Evolutionary conservation across 2,888 invertebrate genomes (phyloP).

Genomic region (Coremacera marginata): DNA sequence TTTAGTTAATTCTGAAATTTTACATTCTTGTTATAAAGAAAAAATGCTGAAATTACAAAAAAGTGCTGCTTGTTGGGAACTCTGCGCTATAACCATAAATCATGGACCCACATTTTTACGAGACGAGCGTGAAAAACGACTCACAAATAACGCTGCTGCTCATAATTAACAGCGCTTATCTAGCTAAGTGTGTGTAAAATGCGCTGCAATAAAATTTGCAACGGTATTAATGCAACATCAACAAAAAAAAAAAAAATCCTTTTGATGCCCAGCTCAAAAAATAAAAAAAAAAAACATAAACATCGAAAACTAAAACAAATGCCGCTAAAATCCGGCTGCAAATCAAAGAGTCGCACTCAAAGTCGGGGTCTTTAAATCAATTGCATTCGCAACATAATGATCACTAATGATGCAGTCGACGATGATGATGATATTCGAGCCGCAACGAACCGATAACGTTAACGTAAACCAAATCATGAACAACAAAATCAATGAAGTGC

Average conservation of each 20-base stretch:
- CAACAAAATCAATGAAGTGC: constrained; percentile 16
- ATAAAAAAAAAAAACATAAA: neutral
- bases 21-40: no score
- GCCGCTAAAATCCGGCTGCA: constrained; percentile 5
- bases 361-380: neutral
- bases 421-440: neutral
- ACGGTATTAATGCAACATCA: constrained; percentile 14
- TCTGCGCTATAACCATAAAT: neutral
- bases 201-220: constrained; percentile 24
- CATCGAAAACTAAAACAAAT: neutral
- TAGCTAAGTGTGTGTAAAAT: constrained; percentile 28
- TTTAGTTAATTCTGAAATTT: no score
- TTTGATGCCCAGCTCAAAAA: no score
- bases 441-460: neutral
- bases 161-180: constrained; percentile 26
- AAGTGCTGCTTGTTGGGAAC: no score
- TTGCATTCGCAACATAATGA: constrained; percentile 12
- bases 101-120: constrained; percentile 8
- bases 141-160: neutral
- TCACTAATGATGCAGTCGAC: constrained; percentile 6
- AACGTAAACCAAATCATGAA: neutral
- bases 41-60: no score
- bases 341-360: neutral
- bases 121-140: neutral
- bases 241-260: constrained; percentile 3